A percentile compares a stretch with the other conserved stretches of the same genome.
These are phyloP conservation scores for Pterophyllum scalare DNA, from an alignment of 2,113 vertebrate species.

Conservation along the genomic window DNA sequence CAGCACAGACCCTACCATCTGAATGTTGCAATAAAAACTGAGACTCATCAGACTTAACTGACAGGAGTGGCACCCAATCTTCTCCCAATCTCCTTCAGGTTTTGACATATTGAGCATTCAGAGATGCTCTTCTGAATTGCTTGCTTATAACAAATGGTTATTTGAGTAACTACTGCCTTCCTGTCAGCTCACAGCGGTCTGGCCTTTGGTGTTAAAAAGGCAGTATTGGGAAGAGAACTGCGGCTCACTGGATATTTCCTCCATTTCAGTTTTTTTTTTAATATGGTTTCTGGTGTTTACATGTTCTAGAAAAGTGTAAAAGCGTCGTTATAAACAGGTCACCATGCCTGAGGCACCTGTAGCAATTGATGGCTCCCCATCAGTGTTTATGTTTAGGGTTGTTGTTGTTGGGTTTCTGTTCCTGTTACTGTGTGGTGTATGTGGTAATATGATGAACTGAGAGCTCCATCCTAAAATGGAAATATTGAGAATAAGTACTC, in stretches of 20 bases:
- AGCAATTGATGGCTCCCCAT: too few species aligned
- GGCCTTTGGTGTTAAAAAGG: background rate
- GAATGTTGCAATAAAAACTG: too few species aligned
- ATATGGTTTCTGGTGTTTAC: too few species aligned
- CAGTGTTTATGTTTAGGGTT: background rate
- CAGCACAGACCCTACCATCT: too few species aligned
- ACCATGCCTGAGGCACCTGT: too few species aligned
- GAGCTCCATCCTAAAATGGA: background rate
- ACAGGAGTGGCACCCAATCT: too few species aligned
- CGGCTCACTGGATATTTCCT: background rate
- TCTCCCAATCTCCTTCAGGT: too few species aligned
- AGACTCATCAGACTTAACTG: too few species aligned
- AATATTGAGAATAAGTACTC: background rate
- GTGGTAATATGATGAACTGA: background rate
- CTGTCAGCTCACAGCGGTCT: background rate
- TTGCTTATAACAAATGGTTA: background rate
- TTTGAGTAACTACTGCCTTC: background rate
- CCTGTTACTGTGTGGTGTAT: background rate
- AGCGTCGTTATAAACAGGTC: too few species aligned
- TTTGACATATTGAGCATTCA: background rate
- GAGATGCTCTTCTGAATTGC: background rate
- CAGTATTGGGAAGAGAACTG: background rate
- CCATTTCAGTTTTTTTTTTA: background rate
- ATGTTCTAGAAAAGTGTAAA: too few species aligned
- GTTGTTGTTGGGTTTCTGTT: background rate